Conservation (phyloP, 2,888 invertebrate species). For the Zygogramma bicolorata region DNA sequence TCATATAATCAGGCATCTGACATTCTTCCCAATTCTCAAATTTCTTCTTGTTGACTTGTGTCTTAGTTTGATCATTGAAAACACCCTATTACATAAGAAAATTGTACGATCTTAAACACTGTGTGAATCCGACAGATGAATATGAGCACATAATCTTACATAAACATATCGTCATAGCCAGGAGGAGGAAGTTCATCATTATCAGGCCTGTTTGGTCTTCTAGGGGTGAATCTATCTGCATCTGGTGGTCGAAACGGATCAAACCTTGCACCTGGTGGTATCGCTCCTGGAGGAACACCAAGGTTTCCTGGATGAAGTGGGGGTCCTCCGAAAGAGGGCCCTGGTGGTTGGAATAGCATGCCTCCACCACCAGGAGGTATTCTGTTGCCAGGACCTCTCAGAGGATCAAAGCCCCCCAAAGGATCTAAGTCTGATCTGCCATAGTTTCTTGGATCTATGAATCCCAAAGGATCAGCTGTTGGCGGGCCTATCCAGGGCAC, state of each 20-base stretch:
- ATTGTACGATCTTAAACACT: no score
- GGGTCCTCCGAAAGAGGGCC: conserved; percentile 44
- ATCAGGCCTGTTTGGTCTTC: conserved; percentile 70
- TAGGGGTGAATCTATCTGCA: conserved; percentile 64
- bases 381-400: conserved; percentile 51
- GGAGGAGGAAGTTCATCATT: conserved; percentile 84
- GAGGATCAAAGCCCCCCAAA: conserved; percentile 68
- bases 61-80: no score
- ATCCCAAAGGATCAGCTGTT: not conserved
- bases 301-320: conserved; percentile 49
- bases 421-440: conserved; percentile 87
- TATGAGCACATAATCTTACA: conserved; percentile 73
- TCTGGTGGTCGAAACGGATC: conserved; percentile 84
- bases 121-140: no score
- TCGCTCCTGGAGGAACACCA: conserved; percentile 66
- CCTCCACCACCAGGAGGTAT: conserved; percentile 70
- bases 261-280: conserved; percentile 86
- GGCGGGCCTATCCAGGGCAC: not conserved
- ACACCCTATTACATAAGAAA: no score
- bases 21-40: no score
- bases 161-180: conserved; percentile 81
- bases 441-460: conserved; percentile 47
- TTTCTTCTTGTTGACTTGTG: no score
- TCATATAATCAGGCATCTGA: no score
- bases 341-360: conserved; percentile 81